Evolutionary conservation across 2,888 invertebrate genomes (phyloP).

Genomic region (Andrena camellia): DNA sequence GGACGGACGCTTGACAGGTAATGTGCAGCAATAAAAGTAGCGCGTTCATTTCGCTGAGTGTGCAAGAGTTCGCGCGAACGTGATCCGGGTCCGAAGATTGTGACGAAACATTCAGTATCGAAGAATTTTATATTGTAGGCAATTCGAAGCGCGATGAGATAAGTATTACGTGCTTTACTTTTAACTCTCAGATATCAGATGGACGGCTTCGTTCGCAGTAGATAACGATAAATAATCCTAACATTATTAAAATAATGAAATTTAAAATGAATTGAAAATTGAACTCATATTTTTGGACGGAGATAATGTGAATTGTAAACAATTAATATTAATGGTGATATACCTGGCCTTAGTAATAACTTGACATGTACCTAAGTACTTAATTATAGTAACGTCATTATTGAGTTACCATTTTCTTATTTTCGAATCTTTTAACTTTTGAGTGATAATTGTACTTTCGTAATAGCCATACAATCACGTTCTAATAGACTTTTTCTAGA

Average conservation of each 20-base stretch:
- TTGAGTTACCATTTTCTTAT: too few relatives aligned
- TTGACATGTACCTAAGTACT: too few relatives aligned
- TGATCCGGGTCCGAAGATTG: constrained; percentile 39
- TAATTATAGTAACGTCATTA: too few relatives aligned
- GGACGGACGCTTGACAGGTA: constrained; percentile 49
- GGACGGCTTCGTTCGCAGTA: background rate
- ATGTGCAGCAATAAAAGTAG: constrained; percentile 43
- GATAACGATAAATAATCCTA: background rate
- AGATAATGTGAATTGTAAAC: background rate
- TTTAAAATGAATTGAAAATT: background rate
- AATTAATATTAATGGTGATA: too few relatives aligned
- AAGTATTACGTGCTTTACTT: background rate
- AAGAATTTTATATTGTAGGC: constrained; percentile 8
- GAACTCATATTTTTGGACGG: background rate
- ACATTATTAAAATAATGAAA: too few relatives aligned
- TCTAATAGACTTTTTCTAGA: too few relatives aligned
- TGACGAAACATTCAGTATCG: constrained; percentile 37
- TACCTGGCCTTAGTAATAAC: too few relatives aligned
- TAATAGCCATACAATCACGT: too few relatives aligned
- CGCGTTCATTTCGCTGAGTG: constrained; percentile 51
- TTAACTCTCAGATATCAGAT: background rate
- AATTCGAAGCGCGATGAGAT: background rate
- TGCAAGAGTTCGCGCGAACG: constrained; percentile 38
- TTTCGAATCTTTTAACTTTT: too few relatives aligned
- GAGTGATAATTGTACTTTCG: too few relatives aligned